Base-by-base conservation (phyloP, 37 sponge, comb jelly and placozoan species). In the Beroe forskalii region DNA sequence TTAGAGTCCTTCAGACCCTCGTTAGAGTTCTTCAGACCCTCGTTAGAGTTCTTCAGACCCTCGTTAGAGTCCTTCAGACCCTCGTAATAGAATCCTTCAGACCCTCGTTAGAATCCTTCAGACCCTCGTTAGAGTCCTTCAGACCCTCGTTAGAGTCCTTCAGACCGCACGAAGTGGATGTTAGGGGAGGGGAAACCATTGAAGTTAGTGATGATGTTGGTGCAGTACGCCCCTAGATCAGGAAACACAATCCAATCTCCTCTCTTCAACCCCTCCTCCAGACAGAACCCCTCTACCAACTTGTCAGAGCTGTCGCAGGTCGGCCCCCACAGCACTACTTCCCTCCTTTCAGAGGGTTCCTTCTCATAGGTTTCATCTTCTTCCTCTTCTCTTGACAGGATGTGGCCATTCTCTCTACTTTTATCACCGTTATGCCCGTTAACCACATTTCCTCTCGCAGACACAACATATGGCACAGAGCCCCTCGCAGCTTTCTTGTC, bases 241-340 rank as follows among this genome's bases (percentile, higher is more conserved):
- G 86, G 86, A 43, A 80, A 80, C 1, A 44, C 86, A 4, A 80
- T 44, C 86, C 86, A 80, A 25, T 80, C 86, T n/a, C 86, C 86
- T 80, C 86, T 41, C 40, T 44, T 44, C 22, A 44, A 2, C 28
- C 55, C 55, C 0, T 32, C 22, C 0, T 32, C 22, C 1, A 80
- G 38, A 25, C n/a, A n/a, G 35, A 42, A 80, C 48, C 86, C 86
- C 40, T 80, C 86, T 19, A 80, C n/a, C 28, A 80, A 4, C 27
- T 38, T 80, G 22, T 80, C 86, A 41, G 55, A 44, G 55, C 86
- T 80, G 42, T 80, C 86, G 42, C 86, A 80, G 9, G 86, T 80
- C 1, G 86, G 86, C 30, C 86, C 86, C 86, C 86, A 80, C 17
- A 80, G 42, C 30, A 44, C 86, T 24, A 80, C 40, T 27, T 80